Conservation (phyloP, 1,140 invertebrate genomes). For the Popillia japonica region DNA sequence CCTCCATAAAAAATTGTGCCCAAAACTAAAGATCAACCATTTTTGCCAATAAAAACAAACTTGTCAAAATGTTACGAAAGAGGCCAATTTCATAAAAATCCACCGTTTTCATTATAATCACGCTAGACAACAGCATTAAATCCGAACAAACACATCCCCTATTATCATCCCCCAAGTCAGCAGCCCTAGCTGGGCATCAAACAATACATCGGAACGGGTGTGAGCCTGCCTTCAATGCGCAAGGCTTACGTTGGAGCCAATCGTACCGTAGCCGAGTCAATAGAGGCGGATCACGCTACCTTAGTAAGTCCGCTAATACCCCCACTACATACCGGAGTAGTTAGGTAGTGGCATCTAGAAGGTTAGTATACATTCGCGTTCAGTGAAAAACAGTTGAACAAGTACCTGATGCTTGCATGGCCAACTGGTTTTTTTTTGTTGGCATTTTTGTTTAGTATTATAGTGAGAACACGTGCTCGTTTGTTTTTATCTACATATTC, state of each 20-base stretch:
- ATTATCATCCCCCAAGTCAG: too few relatives aligned
- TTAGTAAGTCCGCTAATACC: background rate
- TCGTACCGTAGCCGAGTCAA: background rate
- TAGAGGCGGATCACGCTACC: background rate
- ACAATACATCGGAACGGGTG: background rate
- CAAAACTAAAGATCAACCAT: too few relatives aligned
- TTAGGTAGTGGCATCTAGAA: background rate
- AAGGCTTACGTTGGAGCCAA: background rate
- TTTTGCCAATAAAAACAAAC: too few relatives aligned
- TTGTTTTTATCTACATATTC: background rate
- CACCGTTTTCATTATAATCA: too few relatives aligned
- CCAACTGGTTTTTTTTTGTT: slow-evolving; percentile 20
- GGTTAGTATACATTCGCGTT: slow-evolving; percentile 3
- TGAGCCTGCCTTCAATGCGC: background rate
- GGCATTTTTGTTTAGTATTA: background rate
- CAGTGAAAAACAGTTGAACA: slow-evolving; percentile 30
- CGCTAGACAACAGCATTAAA: too few relatives aligned
- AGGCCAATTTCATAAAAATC: too few relatives aligned
- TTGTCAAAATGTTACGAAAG: too few relatives aligned
- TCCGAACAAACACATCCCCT: too few relatives aligned
- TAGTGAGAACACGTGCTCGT: background rate
- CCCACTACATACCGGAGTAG: slow-evolving; percentile 2
- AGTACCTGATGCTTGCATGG: slow-evolving; percentile 19
- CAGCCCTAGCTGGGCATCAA: too few relatives aligned
- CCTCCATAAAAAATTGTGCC: too few relatives aligned